Conservation (phyloP, 2,113 vertebrate species). For the Aldabrachelys gigantea region DNA sequence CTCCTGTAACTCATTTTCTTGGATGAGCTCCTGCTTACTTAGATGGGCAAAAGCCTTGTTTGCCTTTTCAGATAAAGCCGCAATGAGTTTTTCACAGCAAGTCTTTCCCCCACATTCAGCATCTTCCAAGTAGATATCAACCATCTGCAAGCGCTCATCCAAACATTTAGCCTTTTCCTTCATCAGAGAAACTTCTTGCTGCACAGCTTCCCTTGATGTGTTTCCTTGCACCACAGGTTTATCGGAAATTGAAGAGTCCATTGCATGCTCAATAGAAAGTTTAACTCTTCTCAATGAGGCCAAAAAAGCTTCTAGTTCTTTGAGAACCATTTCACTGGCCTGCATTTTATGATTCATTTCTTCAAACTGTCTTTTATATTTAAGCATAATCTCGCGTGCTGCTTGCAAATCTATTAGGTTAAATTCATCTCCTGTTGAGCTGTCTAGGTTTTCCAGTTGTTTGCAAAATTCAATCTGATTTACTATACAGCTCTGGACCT, state of each 20-base stretch:
- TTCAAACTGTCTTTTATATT: slow-evolving; percentile 84
- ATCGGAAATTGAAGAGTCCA: slow-evolving; percentile 53
- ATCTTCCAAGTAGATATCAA: slow-evolving; percentile 79
- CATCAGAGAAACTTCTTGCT: slow-evolving; percentile 77
- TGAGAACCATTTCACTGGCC: slow-evolving; percentile 79
- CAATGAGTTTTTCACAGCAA: slow-evolving; percentile 86
- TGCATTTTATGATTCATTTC: slow-evolving; percentile 81
- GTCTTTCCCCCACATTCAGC: slow-evolving; percentile 56
- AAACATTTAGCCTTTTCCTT: slow-evolving; percentile 85
- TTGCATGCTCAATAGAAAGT: slow-evolving; percentile 66
- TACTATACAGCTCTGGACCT: slow-evolving; percentile 62
- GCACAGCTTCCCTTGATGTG: slow-evolving; percentile 57
- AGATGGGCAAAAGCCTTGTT: slow-evolving; percentile 27
- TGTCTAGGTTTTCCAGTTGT: slow-evolving; percentile 75
- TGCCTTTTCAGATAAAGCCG: slow-evolving; percentile 69
- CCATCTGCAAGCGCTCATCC: slow-evolving; percentile 82
- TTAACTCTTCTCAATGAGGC: slow-evolving; percentile 82
- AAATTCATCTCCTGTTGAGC: slow-evolving; percentile 70
- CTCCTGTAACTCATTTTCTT: slow-evolving; percentile 73
- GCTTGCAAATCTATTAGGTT: slow-evolving; percentile 82
- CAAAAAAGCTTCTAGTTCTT: slow-evolving; percentile 87
- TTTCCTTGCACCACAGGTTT: slow-evolving; percentile 56
- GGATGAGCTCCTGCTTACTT: slow-evolving; percentile 61
- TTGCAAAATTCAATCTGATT: slow-evolving; percentile 84
- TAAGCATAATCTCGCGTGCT: slow-evolving; percentile 75